Conservation (phyloP, 2,113 vertebrate species). For the Nycticryphes semicollaris region DNA sequence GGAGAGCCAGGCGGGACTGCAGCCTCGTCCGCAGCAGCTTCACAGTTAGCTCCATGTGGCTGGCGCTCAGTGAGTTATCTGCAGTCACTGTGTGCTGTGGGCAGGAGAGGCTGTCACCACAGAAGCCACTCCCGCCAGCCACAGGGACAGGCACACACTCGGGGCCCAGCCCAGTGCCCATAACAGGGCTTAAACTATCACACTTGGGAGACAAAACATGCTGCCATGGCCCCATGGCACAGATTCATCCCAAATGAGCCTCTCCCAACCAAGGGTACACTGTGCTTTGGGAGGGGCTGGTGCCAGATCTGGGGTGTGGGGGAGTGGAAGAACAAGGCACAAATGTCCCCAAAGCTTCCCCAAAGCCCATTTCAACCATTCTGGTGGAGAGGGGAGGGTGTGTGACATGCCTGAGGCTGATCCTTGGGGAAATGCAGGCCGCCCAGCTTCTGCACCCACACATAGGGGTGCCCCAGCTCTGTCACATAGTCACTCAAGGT, state of each 20-base stretch:
- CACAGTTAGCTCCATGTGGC: slow-evolving; percentile 95
- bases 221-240: rapidly evolving
- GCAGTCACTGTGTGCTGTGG: slow-evolving; percentile 70
- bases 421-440: slow-evolving; percentile 93
- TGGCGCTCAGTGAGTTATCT: slow-evolving; percentile 89
- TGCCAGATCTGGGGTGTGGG: neutral
- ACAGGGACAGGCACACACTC: rapidly evolving
- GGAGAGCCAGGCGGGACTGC: slow-evolving; percentile 89
- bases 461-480: slow-evolving; percentile 92
- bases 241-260: neutral
- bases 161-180: rapidly evolving
- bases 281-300: rapidly evolving
- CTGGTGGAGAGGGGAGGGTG: neutral
- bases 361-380: rapidly evolving
- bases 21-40: slow-evolving; percentile 88
- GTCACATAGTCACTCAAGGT: slow-evolving; percentile 87
- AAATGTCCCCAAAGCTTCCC: neutral
- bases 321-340: neutral
- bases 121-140: neutral
- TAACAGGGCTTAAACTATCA: neutral
- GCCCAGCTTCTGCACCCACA: slow-evolving; percentile 95
- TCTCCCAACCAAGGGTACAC: neutral
- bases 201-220: rapidly evolving
- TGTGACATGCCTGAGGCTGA: slow-evolving; percentile 80
- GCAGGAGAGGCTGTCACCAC: neutral